phyloP scores from a whole-genome alignment of 2,113 vertebrate species.

The Spheniscus mendiculus region DNA sequence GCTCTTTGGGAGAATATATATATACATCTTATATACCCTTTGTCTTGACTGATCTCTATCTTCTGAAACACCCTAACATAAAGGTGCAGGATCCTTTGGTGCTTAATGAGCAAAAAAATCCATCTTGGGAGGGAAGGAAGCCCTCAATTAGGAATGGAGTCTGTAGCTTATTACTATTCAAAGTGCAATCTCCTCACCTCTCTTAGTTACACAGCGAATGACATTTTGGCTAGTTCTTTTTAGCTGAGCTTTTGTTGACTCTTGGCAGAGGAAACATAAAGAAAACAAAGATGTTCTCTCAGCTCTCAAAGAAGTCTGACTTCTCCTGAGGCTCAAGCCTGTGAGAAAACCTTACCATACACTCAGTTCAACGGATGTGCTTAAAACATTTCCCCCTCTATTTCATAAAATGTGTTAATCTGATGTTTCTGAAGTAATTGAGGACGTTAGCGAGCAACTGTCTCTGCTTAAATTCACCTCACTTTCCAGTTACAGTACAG shows the following conservation, averaged over 20 bases:
- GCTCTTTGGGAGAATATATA: neutral
- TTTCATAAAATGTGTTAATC: neutral
- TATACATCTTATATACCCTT: neutral
- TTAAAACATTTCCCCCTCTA: neutral
- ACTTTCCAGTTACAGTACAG: neutral
- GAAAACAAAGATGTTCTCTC: conserved; percentile 12
- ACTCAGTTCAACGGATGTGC: neutral
- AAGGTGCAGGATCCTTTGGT: neutral
- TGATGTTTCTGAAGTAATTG: neutral
- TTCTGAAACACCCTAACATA: neutral
- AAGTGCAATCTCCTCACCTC: neutral
- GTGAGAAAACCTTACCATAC: neutral
- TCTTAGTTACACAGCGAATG: neutral
- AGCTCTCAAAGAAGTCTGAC: neutral
- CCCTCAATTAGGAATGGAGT: neutral
- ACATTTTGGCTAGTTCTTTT: neutral
- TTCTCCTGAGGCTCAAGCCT: neutral
- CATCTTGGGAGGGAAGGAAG: neutral
- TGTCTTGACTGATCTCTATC: neutral
- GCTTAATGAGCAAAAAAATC: neutral
- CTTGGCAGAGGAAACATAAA: neutral
- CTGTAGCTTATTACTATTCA: conserved; percentile 3
- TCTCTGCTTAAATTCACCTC: neutral
- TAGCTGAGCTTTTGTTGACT: conserved; percentile 14
- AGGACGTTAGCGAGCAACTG: neutral